Evolutionary conservation across 2,113 vertebrate genomes (phyloP).

Genomic region (Atlantisia rogersi): DNA sequence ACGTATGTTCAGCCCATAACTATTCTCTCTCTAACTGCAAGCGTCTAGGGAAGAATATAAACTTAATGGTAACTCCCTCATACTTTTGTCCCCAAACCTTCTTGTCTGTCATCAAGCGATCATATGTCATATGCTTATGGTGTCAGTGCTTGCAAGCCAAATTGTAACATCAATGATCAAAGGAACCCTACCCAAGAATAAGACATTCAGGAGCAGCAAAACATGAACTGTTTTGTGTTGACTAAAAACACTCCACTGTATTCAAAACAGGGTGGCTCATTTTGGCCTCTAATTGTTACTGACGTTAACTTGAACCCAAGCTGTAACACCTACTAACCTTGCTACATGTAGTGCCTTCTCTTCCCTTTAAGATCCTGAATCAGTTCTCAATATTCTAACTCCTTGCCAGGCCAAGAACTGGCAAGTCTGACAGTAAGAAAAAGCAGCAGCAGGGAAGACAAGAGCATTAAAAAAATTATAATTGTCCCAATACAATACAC

Average conservation of each 20-base stretch:
- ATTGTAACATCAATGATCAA: neutral
- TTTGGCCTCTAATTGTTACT: neutral
- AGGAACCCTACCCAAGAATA: neutral
- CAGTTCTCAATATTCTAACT: neutral
- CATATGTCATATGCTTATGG: neutral
- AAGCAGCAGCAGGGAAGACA: neutral
- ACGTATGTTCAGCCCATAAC: neutral
- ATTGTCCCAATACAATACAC: neutral
- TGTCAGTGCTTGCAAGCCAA: neutral
- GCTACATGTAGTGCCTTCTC: neutral
- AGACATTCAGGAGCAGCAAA: neutral
- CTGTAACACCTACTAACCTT: neutral
- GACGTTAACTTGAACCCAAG: neutral
- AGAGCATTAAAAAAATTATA: neutral
- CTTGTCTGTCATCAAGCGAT: neutral
- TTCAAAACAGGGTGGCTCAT: neutral
- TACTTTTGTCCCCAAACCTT: neutral
- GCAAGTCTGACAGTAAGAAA: neutral
- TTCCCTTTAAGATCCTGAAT: neutral
- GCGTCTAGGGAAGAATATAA: neutral
- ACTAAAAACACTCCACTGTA: neutral
- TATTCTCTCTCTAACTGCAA: neutral
- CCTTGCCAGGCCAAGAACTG: neutral
- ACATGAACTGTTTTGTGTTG: neutral
- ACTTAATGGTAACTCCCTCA: neutral